These are phyloP conservation scores for Eupsittula cactorum DNA, from an alignment of 2,113 vertebrate genomes.

Conservation along the genomic window DNA sequence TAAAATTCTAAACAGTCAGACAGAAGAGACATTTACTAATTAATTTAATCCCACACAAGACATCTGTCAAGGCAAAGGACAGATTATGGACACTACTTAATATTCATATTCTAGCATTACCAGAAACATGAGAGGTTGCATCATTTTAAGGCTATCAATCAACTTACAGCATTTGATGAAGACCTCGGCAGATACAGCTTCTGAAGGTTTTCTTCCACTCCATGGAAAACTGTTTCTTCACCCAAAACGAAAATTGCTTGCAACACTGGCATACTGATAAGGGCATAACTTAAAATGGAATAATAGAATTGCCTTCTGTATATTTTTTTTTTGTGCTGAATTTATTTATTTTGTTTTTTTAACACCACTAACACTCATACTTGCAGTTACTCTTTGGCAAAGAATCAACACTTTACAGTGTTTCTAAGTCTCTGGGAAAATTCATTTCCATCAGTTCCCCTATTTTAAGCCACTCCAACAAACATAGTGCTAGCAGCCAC, in stretches of 20 bases:
- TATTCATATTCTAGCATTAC: background rate
- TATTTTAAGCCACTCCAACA: background rate
- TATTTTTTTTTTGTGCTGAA: background rate
- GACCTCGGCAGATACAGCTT: background rate
- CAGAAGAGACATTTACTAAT: slow-evolving; percentile 59
- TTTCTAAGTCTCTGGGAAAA: background rate
- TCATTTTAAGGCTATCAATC: background rate
- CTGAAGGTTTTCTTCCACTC: background rate
- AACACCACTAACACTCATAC: background rate
- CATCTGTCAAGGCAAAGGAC: slow-evolving; percentile 27
- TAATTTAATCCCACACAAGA: slow-evolving; percentile 55
- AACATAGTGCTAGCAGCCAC: background rate
- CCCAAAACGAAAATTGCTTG: background rate
- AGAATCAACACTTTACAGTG: background rate
- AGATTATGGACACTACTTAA: background rate
- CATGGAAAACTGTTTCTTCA: rapidly evolving
- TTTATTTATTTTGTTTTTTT: background rate
- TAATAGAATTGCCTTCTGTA: background rate
- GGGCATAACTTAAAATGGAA: background rate
- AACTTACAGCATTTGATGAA: background rate
- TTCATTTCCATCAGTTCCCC: background rate
- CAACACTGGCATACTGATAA: background rate
- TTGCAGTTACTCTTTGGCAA: background rate
- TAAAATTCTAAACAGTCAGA: slow-evolving; percentile 44
- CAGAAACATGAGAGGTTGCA: background rate